A percentile compares a stretch with the other conserved stretches of the same genome.
Evolutionary conservation across 2,113 vertebrate species (phyloP).

Genomic region (Percina caprodes): DNA sequence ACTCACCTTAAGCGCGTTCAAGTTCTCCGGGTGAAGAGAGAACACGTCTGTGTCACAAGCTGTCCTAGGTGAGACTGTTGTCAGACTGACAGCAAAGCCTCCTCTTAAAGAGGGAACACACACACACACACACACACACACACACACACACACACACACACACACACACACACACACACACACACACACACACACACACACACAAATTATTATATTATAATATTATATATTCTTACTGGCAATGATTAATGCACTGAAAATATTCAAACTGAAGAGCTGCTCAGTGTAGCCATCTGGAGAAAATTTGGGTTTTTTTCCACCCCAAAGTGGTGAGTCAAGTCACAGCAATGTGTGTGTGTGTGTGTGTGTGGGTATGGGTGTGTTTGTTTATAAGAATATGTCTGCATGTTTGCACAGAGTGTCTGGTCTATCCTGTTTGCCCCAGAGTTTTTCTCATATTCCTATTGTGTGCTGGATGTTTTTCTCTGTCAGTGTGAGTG

Average conservation of each 20-base stretch:
- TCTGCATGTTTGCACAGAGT: neutral
- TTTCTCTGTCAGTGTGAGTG: neutral
- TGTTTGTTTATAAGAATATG: neutral
- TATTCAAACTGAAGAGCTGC: neutral
- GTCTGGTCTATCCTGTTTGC: neutral
- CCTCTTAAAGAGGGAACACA: constrained; percentile 54
- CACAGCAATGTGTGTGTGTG: neutral
- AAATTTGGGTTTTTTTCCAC: neutral
- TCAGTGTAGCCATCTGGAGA: neutral
- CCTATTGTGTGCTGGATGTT: neutral
- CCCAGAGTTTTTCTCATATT: neutral
- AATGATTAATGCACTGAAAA: too few species aligned
- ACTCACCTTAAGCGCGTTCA: constrained; percentile 61
- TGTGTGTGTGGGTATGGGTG: neutral
- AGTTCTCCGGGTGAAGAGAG: constrained; percentile 27
- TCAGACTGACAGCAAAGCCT: constrained; percentile 16
- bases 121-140: neutral
- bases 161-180: constrained; percentile 5
- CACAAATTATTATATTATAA: neutral
- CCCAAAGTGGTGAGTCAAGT: neutral
- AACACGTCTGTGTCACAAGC: constrained; percentile 28
- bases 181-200: constrained; percentile 3
- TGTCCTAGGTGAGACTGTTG: constrained; percentile 32
- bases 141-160: constrained; percentile 26
- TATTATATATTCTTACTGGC: too few species aligned